Evolutionary conservation across 2,888 invertebrate genomes (phyloP), one percentile per base, ranked within the genome.

Genomic region (Ochropleura plecta): DNA sequence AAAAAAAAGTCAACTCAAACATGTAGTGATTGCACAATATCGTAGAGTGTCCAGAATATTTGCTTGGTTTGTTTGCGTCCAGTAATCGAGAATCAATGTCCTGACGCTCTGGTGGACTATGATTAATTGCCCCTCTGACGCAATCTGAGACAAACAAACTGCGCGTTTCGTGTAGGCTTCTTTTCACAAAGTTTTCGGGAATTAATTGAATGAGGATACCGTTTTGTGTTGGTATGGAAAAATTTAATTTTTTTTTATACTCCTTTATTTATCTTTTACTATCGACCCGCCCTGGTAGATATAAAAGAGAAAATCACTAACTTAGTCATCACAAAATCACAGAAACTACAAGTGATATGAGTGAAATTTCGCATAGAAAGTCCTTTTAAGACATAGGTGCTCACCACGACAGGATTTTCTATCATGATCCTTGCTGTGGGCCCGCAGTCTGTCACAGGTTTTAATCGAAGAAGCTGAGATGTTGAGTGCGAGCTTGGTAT

Each of bases 61-160:
- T 77, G 53, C 42, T 16, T 30, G 7, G 68, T 46, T 62, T 90
- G 89, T 91, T 90, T 89, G 85, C 70, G 69, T 82, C 69, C 49
- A 80, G 74, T 92, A 93, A 93, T 92, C 88, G 92, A 92, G 88
- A 91, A 90, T 92, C 92, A 91, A 93, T 92, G 79, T 79, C 87
- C 78, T 88, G 89, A 80, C 71, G 55, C 72, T 66, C 48, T 67
- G 66, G 62, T 72, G 63, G 87, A 86, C 89, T 78, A 75, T 84
- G 91, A 92, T 91, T 93, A 90, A 93, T 93, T 85, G 86, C 85
- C 63, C 1, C 18, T 20, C 30, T 90, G 89, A 88, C 89, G 88
- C 85, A 83, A 78, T 78, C 72, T 71, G 70, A 46, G 57, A 59
- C 77, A 85, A 86, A 87, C 83, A 84, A 65, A 67, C 68, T 67